Evolutionary conservation across 2,797 vertebrate species (phyloP).

Genomic region (Gymnocypris eckloni): DNA sequence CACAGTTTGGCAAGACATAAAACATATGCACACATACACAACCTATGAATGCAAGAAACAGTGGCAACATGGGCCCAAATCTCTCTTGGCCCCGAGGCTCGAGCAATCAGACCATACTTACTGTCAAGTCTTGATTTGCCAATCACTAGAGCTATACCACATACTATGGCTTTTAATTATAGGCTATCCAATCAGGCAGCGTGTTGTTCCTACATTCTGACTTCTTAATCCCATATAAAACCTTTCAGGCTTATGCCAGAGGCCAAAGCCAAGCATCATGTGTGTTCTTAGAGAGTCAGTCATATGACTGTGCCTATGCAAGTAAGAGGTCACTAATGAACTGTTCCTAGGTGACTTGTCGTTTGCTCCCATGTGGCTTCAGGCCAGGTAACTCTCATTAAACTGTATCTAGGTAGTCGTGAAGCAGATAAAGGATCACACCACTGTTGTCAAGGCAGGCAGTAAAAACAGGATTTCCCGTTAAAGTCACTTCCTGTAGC

Average conservation of each 20-base stretch:
- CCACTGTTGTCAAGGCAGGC: constrained; percentile 53
- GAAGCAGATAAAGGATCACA: constrained; percentile 47
- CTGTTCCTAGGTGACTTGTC: constrained; percentile 67
- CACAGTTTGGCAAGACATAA: not conserved
- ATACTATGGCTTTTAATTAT: constrained; percentile 8
- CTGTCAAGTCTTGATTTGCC: not conserved
- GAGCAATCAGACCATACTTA: not conserved
- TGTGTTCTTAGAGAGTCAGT: not conserved
- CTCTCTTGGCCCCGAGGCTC: not conserved
- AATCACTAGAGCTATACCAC: constrained; percentile 15
- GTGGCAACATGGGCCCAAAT: not conserved
- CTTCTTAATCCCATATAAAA: constrained; percentile 40
- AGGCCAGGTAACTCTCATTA: constrained; percentile 59
- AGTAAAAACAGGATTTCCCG: constrained; percentile 28
- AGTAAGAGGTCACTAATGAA: constrained; percentile 44
- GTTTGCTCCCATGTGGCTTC: constrained; percentile 47
- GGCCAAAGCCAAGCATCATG: not conserved
- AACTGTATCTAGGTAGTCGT: constrained; percentile 68
- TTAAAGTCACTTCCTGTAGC: constrained; percentile 41
- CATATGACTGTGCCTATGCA: constrained; percentile 56
- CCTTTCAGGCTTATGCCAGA: constrained; percentile 19
- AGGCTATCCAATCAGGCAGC: constrained; percentile 22
- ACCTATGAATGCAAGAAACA: not conserved
- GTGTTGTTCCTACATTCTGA: not conserved
- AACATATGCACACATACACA: not conserved